These are phyloP conservation scores for Astreopora myriophthalma DNA, from an alignment of 64 coral and sea anemone genomes.

Conservation along the genomic window DNA sequence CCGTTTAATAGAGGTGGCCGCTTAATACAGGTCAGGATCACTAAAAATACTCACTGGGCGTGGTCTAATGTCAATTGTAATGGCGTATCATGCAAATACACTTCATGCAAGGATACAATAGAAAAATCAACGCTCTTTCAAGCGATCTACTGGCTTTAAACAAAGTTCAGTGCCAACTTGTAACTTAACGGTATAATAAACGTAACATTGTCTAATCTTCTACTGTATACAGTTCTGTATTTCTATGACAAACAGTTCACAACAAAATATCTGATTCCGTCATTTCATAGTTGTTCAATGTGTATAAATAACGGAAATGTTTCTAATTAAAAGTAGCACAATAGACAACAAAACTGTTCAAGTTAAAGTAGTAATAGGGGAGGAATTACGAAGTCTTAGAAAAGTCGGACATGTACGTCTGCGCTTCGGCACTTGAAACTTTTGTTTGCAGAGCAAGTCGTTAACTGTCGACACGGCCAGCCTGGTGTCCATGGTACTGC, in stretches of 20 bases:
- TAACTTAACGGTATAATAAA: background rate
- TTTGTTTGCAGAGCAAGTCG: background rate
- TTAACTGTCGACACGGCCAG: background rate
- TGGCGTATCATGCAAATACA: background rate
- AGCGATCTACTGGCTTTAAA: background rate
- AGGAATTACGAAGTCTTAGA: background rate
- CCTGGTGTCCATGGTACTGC: background rate
- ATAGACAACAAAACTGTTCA: background rate
- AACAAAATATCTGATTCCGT: constrained; percentile 1
- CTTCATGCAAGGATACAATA: background rate
- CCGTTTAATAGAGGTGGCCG: background rate
- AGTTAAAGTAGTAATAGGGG: background rate
- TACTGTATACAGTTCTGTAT: background rate
- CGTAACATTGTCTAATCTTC: background rate
- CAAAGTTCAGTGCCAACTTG: background rate
- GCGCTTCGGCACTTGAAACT: background rate
- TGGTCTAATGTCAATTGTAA: background rate
- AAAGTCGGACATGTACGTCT: background rate
- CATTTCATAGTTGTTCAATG: background rate
- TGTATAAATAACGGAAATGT: background rate
- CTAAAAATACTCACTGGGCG: constrained; percentile 4
- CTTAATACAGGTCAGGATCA: constrained; percentile 17
- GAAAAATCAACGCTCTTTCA: background rate
- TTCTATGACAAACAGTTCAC: background rate
- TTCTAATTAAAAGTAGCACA: background rate